Evolutionary conservation across 2,113 vertebrate species (phyloP).

Genomic region (Rissa tridactyla): DNA sequence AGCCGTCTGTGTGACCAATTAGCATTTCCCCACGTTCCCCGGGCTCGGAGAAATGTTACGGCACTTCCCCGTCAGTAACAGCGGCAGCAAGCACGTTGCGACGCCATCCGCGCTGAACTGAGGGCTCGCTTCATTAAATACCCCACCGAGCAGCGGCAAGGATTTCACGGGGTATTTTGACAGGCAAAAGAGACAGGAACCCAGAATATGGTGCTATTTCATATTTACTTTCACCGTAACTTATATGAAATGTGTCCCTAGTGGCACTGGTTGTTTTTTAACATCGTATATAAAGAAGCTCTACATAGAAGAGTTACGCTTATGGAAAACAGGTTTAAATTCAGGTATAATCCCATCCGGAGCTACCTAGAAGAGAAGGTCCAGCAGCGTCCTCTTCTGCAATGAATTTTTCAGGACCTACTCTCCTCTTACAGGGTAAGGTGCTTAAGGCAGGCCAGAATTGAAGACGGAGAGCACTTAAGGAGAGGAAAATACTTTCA

Average conservation of each 20-base stretch:
- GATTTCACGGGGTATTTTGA: slow-evolving; percentile 50
- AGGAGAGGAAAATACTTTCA: not conserved
- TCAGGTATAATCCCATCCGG: not conserved
- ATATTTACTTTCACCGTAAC: slow-evolving; percentile 48
- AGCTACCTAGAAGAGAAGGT: not conserved
- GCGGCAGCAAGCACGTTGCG: slow-evolving; percentile 5
- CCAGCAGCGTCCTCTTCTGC: not conserved
- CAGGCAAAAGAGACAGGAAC: slow-evolving; percentile 42
- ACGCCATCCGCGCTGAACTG: not conserved
- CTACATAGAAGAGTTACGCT: accelerated
- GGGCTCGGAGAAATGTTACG: not conserved
- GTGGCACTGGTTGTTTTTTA: slow-evolving; percentile 25
- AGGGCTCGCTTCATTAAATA: slow-evolving; percentile 65
- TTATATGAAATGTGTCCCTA: slow-evolving; percentile 6
- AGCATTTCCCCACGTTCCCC: slow-evolving; percentile 24
- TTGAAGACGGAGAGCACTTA: not conserved
- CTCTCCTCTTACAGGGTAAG: not conserved
- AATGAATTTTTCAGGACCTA: not conserved
- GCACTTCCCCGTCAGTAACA: not conserved
- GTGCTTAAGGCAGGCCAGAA: not conserved
- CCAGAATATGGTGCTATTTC: slow-evolving; percentile 32
- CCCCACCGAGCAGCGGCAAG: not conserved
- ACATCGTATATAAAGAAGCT: not conserved
- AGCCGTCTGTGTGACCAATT: slow-evolving; percentile 36
- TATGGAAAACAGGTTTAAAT: not conserved